phyloP scores from a whole-genome alignment of 2,113 vertebrate species.

The Lamprotornis superbus region DNA sequence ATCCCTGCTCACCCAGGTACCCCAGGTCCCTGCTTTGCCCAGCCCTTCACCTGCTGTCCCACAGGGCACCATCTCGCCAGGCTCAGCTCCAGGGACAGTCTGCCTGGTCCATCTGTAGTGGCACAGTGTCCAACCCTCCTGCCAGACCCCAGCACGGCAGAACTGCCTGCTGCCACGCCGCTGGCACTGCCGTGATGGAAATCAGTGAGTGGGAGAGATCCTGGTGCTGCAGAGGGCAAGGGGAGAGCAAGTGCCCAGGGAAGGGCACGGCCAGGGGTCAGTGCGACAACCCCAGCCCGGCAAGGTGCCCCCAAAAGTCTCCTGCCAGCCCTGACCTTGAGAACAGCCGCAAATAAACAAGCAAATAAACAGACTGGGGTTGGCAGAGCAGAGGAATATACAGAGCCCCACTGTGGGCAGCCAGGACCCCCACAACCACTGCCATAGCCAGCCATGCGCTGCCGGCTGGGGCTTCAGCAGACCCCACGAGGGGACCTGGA shows the following conservation, averaged over 20 bases:
- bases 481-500: not conserved
- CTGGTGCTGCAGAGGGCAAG: slow-evolving; percentile 12
- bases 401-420: not conserved
- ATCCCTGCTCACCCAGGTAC: not conserved
- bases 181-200: not conserved
- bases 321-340: slow-evolving; percentile 28
- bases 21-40: not conserved
- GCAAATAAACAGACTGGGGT: not conserved
- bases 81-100: not conserved
- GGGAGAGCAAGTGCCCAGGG: not conserved
- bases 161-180: rapidly evolving
- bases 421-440: not conserved
- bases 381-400: not conserved
- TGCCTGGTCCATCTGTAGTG: slow-evolving; percentile 6
- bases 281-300: not conserved
- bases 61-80: not conserved
- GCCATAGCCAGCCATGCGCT: not conserved
- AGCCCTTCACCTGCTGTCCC: rapidly evolving
- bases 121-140: not conserved
- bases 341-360: not conserved
- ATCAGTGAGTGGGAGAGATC: not conserved
- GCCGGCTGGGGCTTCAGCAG: not conserved
- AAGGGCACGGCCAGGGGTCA: not conserved
- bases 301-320: slow-evolving; percentile 13
- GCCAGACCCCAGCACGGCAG: not conserved